phyloP scores from a whole-genome alignment of 1,140 invertebrate species.

The Metopolophium dirhodum region DNA sequence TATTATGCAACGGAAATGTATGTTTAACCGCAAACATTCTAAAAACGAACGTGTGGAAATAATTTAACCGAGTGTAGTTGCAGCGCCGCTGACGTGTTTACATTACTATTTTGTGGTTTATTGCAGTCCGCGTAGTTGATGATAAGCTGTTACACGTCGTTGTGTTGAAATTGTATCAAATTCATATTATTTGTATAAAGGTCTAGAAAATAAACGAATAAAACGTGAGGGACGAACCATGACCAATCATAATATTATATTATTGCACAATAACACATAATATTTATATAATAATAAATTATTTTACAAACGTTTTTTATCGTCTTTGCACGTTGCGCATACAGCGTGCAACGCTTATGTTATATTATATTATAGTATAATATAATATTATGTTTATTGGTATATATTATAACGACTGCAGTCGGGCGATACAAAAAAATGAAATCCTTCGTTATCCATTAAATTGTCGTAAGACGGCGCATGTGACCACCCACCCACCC shows the following conservation, averaged over 20 bases:
- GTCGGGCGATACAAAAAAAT: not conserved
- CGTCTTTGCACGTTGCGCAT: not conserved
- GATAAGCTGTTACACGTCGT: not conserved
- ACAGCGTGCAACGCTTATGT: not conserved
- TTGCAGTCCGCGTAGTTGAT: not conserved
- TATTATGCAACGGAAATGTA: not conserved
- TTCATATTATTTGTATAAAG: not conserved
- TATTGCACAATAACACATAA: not conserved
- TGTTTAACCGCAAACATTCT: conserved; percentile 14
- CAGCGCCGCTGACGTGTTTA: not conserved
- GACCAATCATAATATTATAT: no score
- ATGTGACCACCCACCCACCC: not conserved
- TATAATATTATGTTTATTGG: no score
- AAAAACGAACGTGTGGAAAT: not conserved
- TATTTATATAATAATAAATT: not conserved
- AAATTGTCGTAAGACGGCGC: not conserved
- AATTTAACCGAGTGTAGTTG: not conserved
- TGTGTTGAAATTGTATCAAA: not conserved
- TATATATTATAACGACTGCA: not conserved
- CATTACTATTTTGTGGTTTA: conserved; percentile 12
- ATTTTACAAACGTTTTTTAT: not conserved
- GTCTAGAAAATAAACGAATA: not conserved
- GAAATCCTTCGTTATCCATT: not conserved
- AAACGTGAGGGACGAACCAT: not conserved
- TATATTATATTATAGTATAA: not conserved